Evolutionary conservation across 2,113 vertebrate genomes (phyloP).

Genomic region (Neolamprologus devosi): DNA sequence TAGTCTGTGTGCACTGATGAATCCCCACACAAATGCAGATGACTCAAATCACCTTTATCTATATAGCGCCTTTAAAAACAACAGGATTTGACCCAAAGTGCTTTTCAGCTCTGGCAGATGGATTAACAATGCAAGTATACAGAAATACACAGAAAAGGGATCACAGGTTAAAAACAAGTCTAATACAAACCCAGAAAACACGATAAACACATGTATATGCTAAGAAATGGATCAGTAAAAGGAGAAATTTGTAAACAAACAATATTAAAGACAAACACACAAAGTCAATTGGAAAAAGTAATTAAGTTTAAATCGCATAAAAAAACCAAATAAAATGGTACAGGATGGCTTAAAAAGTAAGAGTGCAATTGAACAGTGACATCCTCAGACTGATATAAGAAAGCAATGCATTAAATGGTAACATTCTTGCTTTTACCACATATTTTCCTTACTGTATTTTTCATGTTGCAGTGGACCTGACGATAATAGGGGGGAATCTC

Average conservation of each 20-base stretch:
- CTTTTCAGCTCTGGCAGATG: background rate
- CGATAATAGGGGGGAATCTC: background rate
- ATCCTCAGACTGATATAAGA: background rate
- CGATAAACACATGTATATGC: background rate
- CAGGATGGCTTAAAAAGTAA: background rate
- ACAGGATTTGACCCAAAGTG: background rate
- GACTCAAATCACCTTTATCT: background rate
- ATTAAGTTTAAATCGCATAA: background rate
- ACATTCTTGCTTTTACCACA: background rate
- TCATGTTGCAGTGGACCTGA: background rate
- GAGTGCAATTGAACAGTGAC: background rate
- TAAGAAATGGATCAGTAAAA: background rate
- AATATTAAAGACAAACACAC: background rate
- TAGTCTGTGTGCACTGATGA: background rate
- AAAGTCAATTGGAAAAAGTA: background rate
- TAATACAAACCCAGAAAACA: background rate
- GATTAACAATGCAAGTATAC: background rate
- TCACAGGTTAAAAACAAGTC: background rate
- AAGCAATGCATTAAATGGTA: background rate
- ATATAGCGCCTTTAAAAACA: background rate
- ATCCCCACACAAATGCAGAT: background rate
- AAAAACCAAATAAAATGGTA: rapidly evolving
- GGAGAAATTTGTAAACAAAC: background rate
- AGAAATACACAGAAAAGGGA: background rate
- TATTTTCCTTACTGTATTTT: background rate